Conservation (phyloP, 2,113 vertebrate species). For the Tretioscincus oriximinensis region DNA sequence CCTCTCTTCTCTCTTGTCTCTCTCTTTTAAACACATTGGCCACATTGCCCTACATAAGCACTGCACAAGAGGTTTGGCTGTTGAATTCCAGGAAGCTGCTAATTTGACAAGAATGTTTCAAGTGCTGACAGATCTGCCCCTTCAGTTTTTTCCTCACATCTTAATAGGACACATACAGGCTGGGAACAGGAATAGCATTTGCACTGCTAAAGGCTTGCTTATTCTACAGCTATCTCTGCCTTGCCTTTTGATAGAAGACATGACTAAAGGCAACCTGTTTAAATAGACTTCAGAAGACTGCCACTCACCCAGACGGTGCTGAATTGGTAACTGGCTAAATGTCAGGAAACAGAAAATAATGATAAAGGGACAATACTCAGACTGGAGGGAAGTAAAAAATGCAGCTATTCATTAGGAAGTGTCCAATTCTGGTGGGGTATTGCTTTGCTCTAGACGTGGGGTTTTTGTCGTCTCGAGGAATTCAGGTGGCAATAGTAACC, state of each 20-base stretch:
- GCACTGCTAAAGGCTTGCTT: not conserved
- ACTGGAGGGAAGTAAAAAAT: too few relatives aligned
- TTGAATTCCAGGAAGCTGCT: not conserved
- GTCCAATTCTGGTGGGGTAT: too few relatives aligned
- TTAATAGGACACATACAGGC: not conserved
- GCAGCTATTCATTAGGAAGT: too few relatives aligned
- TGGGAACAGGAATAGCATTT: not conserved
- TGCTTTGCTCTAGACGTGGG: too few relatives aligned
- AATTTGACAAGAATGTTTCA: conserved; percentile 3
- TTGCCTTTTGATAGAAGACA: not conserved
- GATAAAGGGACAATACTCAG: too few relatives aligned
- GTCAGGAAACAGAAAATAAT: too few relatives aligned
- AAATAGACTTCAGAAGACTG: not conserved
- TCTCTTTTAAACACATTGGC: not conserved
- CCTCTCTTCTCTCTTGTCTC: not conserved
- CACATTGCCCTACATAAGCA: not conserved
- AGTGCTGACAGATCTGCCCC: not conserved
- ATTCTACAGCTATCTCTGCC: not conserved
- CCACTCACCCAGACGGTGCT: not conserved
- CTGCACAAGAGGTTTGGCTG: too few relatives aligned
- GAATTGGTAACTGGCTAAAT: too few relatives aligned
- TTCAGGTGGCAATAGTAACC: too few relatives aligned
- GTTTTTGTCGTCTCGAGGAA: too few relatives aligned
- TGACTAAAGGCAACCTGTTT: not conserved
- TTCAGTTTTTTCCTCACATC: not conserved